These are phyloP conservation scores for Pissodes strobi DNA, from an alignment of 1,140 invertebrate species.

Conservation along the genomic window DNA sequence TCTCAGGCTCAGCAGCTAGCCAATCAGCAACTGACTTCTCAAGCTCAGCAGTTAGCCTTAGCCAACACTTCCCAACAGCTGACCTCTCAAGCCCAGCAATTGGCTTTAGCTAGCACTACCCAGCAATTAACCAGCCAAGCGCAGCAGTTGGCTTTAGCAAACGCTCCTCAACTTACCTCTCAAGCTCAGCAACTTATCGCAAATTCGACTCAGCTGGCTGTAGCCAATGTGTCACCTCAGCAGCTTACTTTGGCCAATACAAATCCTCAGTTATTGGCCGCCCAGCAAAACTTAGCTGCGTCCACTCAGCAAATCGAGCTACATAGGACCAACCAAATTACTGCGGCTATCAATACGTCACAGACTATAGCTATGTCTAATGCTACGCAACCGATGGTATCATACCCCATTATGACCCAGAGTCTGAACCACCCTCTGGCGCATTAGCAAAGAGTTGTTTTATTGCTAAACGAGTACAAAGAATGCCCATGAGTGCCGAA, in stretches of 20 bases:
- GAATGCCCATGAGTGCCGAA: too few species aligned
- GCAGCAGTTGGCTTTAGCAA: conserved; percentile 47
- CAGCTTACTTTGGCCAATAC: conserved; percentile 40
- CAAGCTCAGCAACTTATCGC: conserved; percentile 49
- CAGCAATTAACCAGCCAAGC: conserved; percentile 46
- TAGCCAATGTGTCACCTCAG: conserved; percentile 49
- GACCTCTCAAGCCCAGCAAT: conserved; percentile 46
- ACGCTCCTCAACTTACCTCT: conserved; percentile 41
- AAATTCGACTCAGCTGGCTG: conserved; percentile 45
- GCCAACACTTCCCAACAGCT: conserved; percentile 36
- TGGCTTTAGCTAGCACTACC: conserved; percentile 33
- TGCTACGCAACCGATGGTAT: conserved; percentile 66
- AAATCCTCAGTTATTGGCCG: conserved; percentile 40
- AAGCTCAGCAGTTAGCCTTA: conserved; percentile 50
- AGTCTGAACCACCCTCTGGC: conserved; percentile 49
- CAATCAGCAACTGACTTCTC: conserved; percentile 49
- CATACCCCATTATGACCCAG: conserved; percentile 75
- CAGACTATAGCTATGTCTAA: conserved; percentile 62
- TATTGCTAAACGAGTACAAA: conserved; percentile 8
- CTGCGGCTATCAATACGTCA: conserved; percentile 54
- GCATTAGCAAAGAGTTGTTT: conserved; percentile 33
- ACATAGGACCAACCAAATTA: conserved; percentile 51
- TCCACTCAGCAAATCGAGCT: conserved; percentile 52
- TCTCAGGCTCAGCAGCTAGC: conserved; percentile 49
- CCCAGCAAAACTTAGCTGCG: conserved; percentile 52